Base-by-base conservation (phyloP, 1,140 invertebrate species). In the Drosophila lacertosa region DNA sequence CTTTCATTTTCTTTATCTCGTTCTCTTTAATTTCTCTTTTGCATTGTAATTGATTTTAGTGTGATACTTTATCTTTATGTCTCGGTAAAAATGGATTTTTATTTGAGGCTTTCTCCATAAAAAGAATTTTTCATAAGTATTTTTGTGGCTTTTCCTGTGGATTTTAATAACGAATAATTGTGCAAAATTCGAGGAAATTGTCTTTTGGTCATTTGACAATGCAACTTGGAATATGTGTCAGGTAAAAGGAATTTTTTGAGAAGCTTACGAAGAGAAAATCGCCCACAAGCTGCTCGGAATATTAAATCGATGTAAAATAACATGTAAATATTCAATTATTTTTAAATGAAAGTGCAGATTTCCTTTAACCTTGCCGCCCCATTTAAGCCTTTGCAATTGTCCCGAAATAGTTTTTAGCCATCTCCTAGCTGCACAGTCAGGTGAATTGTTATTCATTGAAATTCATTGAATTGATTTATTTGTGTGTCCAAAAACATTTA, bases 11-110 rank as follows among this genome's bases (percentile, higher is more conserved):
- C 20, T 13, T 7, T 9, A 7, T 29, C 9, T 2, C 16, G 16
- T 11, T 13, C 45, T 50, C 55, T 39, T 26, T 47, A 24, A 11
- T 35, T 53, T 33, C 6, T 29, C 18, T 1, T 9, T 35, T 13
- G 16, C 18, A 0, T 20, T 44, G 57, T 42, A 72, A 74, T 66
- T 66, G 50, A 74, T 74, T 74, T 74, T 33, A 65, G 57, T n/a
- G 32, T 53, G 32, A 29, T n/a, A 35, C 18, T 35, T 22, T 22
- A 53, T 37, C 33, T 37, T 37, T 35, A 18, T 26, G 9, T 63
- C 15, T 29, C 32, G 58, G 39, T 53, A 42, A 67, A 39, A 74
- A 74, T 67, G 40, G 53, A 58, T 15, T 59, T 53, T 67, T 74
- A 18, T 53, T 22, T 10, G 20, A 10, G 9, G 11, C 2, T 22